phyloP scores from a whole-genome alignment of 1,140 invertebrate genomes.

The Drosophila willistoni region DNA sequence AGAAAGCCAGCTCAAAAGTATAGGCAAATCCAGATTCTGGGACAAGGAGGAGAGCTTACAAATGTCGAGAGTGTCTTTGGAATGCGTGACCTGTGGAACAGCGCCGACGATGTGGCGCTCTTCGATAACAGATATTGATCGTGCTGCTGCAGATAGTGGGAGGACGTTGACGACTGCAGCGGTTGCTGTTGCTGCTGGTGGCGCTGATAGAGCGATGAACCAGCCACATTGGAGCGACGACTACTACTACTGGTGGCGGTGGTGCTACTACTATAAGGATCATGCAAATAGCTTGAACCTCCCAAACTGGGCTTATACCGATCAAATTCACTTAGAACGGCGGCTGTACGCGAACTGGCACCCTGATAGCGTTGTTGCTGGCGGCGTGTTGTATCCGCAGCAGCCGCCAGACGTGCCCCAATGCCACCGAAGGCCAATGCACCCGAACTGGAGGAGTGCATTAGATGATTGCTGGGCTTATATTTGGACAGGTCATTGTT shows the following conservation, averaged over 20 bases:
- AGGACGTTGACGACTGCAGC: slow-evolving; percentile 51
- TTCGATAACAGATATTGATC: slow-evolving; percentile 76
- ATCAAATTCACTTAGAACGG: slow-evolving; percentile 74
- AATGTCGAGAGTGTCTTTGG: slow-evolving; percentile 83
- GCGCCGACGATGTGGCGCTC: slow-evolving; percentile 78
- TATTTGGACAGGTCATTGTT: slow-evolving; percentile 78
- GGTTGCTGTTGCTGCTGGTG: slow-evolving; percentile 52
- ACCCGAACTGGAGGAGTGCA: slow-evolving; percentile 78
- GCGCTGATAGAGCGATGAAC: slow-evolving; percentile 61
- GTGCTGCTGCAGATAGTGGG: slow-evolving; percentile 68
- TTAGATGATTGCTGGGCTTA: slow-evolving; percentile 57
- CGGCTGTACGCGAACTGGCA: slow-evolving; percentile 72
- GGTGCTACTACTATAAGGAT: slow-evolving; percentile 54
- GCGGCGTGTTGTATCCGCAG: slow-evolving; percentile 57
- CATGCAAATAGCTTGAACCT: slow-evolving; percentile 63
- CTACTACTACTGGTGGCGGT: slow-evolving; percentile 16
- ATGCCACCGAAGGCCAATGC: slow-evolving; percentile 78
- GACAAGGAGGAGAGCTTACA: slow-evolving; percentile 69
- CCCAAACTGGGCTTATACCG: slow-evolving; percentile 58
- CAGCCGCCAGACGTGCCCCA: slow-evolving; percentile 71
- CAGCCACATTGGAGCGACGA: slow-evolving; percentile 51
- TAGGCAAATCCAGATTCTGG: slow-evolving; percentile 6
- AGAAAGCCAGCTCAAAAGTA: slow-evolving; percentile 23
- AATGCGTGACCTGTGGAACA: slow-evolving; percentile 83
- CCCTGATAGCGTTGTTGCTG: slow-evolving; percentile 71